Evolutionary conservation across 2,113 vertebrate genomes (phyloP).

Genomic region (Phasianus colchicus): DNA sequence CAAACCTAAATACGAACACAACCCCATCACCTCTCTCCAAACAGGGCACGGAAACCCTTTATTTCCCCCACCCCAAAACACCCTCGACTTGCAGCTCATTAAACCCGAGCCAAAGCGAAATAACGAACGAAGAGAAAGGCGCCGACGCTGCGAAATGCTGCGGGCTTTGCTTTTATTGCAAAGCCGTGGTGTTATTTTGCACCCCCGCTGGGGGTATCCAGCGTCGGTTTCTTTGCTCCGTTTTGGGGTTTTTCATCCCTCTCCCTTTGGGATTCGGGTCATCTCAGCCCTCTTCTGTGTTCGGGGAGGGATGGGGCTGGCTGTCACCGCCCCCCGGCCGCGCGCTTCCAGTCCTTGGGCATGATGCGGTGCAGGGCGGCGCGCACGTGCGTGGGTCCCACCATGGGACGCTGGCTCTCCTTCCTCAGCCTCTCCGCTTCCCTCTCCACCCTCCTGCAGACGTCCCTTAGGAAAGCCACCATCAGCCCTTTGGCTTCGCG

Average conservation of each 20-base stretch:
- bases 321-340: background rate
- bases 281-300: background rate
- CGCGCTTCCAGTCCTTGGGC: fast-evolving
- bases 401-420: background rate
- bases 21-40: no score
- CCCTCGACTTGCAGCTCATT: no score
- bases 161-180: no score
- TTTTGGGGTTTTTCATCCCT: fast-evolving
- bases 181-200: no score
- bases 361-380: background rate
- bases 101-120: no score
- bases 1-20: no score
- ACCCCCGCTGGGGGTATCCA: no score
- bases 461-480: background rate
- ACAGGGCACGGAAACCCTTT: no score
- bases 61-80: no score
- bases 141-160: no score
- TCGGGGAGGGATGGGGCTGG: background rate
- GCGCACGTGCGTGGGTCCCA: background rate
- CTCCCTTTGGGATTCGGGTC: background rate
- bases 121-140: no score
- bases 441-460: background rate
- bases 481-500: background rate
- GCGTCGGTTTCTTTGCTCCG: no score
- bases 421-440: background rate